These are phyloP conservation scores for Anthopleura xanthogrammica DNA, from an alignment of 92 coral and sea anemone species.

Conservation along the genomic window DNA sequence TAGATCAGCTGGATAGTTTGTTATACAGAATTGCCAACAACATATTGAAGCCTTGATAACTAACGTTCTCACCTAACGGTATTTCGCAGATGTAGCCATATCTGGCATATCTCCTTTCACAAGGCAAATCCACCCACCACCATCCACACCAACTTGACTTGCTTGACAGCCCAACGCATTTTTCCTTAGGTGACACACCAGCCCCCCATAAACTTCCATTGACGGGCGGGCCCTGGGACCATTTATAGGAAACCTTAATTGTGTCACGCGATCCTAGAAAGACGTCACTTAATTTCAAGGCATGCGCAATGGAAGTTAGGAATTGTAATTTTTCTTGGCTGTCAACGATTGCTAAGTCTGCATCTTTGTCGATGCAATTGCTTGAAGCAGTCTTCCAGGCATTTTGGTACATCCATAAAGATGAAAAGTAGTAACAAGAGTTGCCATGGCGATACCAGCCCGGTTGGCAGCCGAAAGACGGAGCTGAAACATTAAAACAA, in stretches of 20 bases:
- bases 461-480: background rate
- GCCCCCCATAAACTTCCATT: constrained; percentile 9
- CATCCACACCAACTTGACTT: constrained; percentile 9
- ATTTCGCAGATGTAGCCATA: constrained; percentile 8
- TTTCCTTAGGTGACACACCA: background rate
- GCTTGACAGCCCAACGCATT: background rate
- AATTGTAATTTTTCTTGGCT: background rate
- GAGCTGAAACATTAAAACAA: background rate
- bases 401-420: background rate
- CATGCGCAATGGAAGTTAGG: constrained; percentile 8
- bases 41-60: too few species aligned
- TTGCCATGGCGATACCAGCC: constrained; percentile 12
- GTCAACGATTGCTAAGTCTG: background rate
- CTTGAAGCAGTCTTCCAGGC: background rate
- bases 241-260: background rate
- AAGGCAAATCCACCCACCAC: background rate
- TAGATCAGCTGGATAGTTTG: too few species aligned
- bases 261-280: constrained; percentile 8
- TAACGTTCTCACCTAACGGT: background rate
- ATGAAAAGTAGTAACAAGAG: background rate
- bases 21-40: too few species aligned
- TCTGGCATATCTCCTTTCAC: background rate
- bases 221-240: background rate
- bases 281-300: background rate
- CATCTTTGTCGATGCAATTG: background rate